Base-by-base conservation (phyloP, 2,888 invertebrate genomes). In the Andrena trimmerana region DNA sequence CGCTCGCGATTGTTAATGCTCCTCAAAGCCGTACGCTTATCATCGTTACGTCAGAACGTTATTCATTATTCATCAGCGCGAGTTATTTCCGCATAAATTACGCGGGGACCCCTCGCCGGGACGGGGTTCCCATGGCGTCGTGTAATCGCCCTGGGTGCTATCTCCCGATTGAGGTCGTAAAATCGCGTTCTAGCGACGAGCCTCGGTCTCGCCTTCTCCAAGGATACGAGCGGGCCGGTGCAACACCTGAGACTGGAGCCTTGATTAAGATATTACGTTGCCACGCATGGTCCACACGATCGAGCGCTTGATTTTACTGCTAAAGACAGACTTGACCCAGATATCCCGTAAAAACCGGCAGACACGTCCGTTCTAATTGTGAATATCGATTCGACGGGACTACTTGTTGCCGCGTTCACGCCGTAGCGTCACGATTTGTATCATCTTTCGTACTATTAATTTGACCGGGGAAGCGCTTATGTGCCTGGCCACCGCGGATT, bases 191-290 rank as follows among this genome's bases (percentile, higher is more conserved):
- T 42, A 59, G 60, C 68, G 75, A 71, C 68, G 74, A 65, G 72
- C 5, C 70, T 71, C 13, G 65, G 76, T 74, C n/a, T 66, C 68
- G 69, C 65, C 63, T 69, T 79, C 68, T 29, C 65, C 78, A 73
- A 85, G 79, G 77, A 72, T 88, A 77, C 62, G 57, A 60, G 66
- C 65, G 67, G 62, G 69, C 78, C 65, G 62, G 84, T 29, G 63
- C 80, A 82, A 79, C 77, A 80, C 68, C 77, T 85, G 88, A 79
- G 80, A 72, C 81, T 54, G 81, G 60, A 88, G 79, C 88, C 88
- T 88, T 88, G 86, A 83, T 88, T 88, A 78, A 86, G 78, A 85
- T 88, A 88, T 88, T 83, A 81, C 83, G 78, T 88, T 88, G 79
- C 88, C 74, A 59, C 81, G 81, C 73, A 79, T 77, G 81, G 82